Evolutionary conservation across 1,140 invertebrate species (phyloP).

Genomic region (Limonius californicus): DNA sequence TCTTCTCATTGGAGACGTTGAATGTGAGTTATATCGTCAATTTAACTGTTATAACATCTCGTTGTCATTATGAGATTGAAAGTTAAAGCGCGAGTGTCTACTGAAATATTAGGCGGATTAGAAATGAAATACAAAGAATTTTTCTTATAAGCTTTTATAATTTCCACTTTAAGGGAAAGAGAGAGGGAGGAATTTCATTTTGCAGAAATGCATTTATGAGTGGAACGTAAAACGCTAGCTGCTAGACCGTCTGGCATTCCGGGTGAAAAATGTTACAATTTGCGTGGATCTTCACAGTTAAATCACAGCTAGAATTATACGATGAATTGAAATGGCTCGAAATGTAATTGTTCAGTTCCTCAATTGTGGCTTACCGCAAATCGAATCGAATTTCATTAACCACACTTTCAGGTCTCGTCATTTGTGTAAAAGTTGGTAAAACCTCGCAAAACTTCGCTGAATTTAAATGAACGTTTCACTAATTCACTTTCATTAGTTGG

Average conservation of each 20-base stretch:
- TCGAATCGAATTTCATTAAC: conserved; percentile 16
- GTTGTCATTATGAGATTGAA: too few relatives aligned
- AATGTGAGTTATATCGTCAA: too few relatives aligned
- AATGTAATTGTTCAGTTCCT: conserved; percentile 16
- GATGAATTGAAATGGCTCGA: conserved; percentile 16
- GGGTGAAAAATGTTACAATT: conserved; percentile 14
- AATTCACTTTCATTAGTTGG: conserved; percentile 11
- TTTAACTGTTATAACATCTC: too few relatives aligned
- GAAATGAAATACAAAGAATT: too few relatives aligned
- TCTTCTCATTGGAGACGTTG: too few relatives aligned
- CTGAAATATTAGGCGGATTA: too few relatives aligned
- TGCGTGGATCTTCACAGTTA: conserved; percentile 1
- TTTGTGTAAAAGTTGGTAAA: conserved; percentile 13
- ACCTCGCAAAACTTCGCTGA: conserved; percentile 6
- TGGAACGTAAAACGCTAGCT: background rate
- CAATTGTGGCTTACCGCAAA: conserved; percentile 15
- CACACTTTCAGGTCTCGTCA: conserved; percentile 8
- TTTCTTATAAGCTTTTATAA: too few relatives aligned
- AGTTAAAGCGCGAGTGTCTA: too few relatives aligned
- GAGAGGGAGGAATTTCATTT: background rate
- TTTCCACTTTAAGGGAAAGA: too few relatives aligned
- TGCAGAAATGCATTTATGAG: background rate
- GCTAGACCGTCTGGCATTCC: background rate
- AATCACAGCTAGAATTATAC: conserved; percentile 13
- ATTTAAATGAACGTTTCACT: conserved; percentile 1